Conservation (phyloP, 35 echinoderm and acorn worm species). For the Ptychodera flava region DNA sequence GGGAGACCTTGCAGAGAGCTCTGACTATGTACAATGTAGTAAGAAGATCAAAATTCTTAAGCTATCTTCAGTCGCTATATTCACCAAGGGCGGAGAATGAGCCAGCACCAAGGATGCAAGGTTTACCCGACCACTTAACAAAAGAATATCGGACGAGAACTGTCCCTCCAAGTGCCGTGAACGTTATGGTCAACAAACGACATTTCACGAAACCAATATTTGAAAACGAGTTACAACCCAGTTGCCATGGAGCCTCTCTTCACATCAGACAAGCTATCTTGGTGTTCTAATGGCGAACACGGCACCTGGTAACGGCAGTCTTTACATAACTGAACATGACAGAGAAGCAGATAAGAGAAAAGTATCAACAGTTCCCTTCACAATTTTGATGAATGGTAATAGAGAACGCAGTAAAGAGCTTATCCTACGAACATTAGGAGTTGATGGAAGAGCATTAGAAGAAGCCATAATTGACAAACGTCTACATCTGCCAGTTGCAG, state of each 20-base stretch:
- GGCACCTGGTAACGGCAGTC: too few relatives aligned
- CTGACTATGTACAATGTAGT: constrained; percentile 27
- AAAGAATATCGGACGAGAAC: not conserved
- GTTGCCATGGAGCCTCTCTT: not conserved
- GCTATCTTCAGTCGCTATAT: not conserved
- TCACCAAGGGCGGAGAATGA: not conserved
- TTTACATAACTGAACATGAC: too few relatives aligned
- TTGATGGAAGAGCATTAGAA: too few relatives aligned
- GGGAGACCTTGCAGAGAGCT: constrained; percentile 20
- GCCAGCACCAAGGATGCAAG: not conserved
- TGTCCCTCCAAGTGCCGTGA: not conserved
- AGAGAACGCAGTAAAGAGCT: too few relatives aligned
- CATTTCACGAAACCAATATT: not conserved
- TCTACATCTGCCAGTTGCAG: too few relatives aligned
- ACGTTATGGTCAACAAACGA: not conserved
- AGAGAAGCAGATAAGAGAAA: too few relatives aligned
- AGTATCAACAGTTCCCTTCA: too few relatives aligned
- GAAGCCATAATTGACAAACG: too few relatives aligned
- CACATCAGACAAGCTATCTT: not conserved
- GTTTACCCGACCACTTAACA: not conserved
- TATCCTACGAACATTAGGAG: too few relatives aligned
- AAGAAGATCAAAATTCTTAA: not conserved
- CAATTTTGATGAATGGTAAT: too few relatives aligned
- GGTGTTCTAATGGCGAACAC: not conserved
- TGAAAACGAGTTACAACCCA: not conserved